Evolutionary conservation across 2,113 vertebrate genomes (phyloP), one percentile per base, ranked within the genome.

Genomic region (Hystrix cristata): DNA sequence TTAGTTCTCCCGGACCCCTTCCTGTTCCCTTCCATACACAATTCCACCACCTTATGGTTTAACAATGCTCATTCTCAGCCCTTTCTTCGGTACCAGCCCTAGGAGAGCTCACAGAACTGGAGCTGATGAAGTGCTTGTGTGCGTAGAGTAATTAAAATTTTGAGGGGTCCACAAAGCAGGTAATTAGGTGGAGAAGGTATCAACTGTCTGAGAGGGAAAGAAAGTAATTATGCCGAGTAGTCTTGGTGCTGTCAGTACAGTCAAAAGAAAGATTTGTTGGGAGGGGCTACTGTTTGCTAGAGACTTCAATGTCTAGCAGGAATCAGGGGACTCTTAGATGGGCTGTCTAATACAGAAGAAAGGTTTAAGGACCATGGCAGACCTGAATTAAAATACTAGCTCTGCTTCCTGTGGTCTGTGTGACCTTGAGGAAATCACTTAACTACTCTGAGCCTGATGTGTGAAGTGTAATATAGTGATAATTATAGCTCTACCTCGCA

Each of bases 41-140:
- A 72, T 95, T 90, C n/a, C 46, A 34, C 31, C 4, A 95, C 4
- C 43, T 46, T 78, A 27, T 81, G 79, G 53, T 38, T 67, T 93
- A 64, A 95, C 94, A 96, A 94, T 83, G 60, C 38, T 97, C 87
- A 91, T 90, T 95, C 53, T 95, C 46, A 85, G 72, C 48, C 81
- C 82, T 96, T 95, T 95, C 87, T 97, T 97, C 97, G 97, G 97
- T 95, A 97, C 96, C 74, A 97, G 80, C 21, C 87, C 91, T 81
- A 95, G 96, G 94, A 97, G 86, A 96, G 96, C 93, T 96, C 97
- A 93, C 51, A 95, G 94, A 93, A 94, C 86, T 83, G 65, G 86
- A 97, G 76, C 80, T 81, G 79, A 55, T 90, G 83, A 96, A 88
- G 88, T 76, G 51, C 88, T 96, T 81, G 43, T 80, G 91, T 94